A percentile compares a stretch with the other conserved stretches of the same genome.
These are phyloP conservation scores for Dendrocincla fuliginosa DNA, from an alignment of 2,797 vertebrate species.

Conservation along the genomic window DNA sequence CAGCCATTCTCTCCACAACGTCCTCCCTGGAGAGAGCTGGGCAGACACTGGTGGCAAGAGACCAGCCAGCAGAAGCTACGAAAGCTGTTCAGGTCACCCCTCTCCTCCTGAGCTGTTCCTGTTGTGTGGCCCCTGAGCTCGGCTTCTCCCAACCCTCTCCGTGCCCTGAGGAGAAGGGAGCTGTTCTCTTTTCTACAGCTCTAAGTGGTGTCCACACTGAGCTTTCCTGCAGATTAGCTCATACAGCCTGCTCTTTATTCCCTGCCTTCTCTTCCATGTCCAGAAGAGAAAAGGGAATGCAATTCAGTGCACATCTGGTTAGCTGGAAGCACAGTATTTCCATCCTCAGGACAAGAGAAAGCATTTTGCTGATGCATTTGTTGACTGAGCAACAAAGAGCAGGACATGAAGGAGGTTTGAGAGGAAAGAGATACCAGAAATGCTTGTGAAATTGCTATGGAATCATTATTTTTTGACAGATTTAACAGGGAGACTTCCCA, in stretches of 20 bases:
- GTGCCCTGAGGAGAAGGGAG: not conserved
- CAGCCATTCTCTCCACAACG: not conserved
- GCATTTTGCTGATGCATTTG: not conserved
- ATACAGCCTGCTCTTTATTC: not conserved
- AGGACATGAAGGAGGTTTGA: not conserved
- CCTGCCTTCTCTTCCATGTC: not conserved
- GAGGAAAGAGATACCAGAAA: not conserved
- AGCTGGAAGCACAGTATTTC: not conserved
- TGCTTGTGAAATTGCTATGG: not conserved
- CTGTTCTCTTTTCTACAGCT: not conserved
- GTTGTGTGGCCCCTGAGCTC: not conserved
- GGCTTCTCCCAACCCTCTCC: not conserved
- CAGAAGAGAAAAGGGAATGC: not conserved
- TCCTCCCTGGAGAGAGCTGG: not conserved
- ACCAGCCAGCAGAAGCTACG: not conserved
- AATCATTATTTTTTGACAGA: not conserved
- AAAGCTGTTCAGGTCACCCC: not conserved
- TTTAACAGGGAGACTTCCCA: not conserved
- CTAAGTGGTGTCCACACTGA: not conserved
- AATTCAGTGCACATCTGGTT: not conserved
- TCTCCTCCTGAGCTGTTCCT: not conserved
- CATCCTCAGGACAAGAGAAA: not conserved
- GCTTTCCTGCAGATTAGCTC: not conserved
- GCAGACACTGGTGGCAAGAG: not conserved
- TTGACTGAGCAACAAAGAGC: not conserved